phyloP scores from a whole-genome alignment of 2,113 vertebrate species.

The Gavia stellata region DNA sequence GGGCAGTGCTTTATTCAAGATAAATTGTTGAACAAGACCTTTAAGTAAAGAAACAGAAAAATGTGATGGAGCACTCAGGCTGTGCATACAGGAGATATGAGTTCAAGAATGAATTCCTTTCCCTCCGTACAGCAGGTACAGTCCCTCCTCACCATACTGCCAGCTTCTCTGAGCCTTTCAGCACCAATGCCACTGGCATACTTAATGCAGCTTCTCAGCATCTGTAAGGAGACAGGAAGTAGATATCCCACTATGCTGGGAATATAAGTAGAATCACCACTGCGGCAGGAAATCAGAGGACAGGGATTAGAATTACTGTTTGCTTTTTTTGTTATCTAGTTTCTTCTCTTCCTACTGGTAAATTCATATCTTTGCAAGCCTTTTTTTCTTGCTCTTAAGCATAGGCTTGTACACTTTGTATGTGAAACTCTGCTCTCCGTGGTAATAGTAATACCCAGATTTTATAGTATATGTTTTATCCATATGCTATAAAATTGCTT shows the following conservation, averaged over 20 bases:
- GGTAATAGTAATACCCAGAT: not conserved
- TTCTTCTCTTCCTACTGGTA: not conserved
- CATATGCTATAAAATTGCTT: not conserved
- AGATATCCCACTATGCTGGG: not conserved
- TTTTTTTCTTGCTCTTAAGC: not conserved
- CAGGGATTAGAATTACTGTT: not conserved
- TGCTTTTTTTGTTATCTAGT: not conserved
- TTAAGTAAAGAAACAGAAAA: not conserved
- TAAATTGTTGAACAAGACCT: not conserved
- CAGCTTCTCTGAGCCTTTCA: not conserved
- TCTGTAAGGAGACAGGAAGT: not conserved
- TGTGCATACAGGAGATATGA: not conserved
- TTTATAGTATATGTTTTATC: not conserved
- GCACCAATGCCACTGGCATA: not conserved
- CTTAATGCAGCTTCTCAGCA: not conserved
- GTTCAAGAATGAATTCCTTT: not conserved
- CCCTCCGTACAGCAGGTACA: not conserved
- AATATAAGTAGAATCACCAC: not conserved
- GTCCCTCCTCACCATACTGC: not conserved
- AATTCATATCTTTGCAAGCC: not conserved
- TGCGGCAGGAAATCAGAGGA: not conserved
- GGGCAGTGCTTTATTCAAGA: not conserved
- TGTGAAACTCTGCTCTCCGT: not conserved
- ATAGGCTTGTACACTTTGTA: not conserved
- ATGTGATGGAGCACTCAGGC: not conserved